Evolutionary conservation across 1,140 invertebrate genomes (phyloP), one percentile per base, ranked within the genome.

Genomic region (Drosophila burlai): DNA sequence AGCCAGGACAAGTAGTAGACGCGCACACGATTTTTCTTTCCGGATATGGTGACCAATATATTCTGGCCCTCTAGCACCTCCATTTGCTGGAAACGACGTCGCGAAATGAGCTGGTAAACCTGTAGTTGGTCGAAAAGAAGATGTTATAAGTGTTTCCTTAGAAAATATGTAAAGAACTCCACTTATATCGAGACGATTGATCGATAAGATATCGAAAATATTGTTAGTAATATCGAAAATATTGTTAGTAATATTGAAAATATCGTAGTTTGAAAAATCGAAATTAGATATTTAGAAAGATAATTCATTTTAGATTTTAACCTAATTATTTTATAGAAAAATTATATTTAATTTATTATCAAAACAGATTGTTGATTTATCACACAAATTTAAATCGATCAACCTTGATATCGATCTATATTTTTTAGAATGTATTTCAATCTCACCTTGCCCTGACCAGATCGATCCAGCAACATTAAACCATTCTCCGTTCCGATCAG

Each of bases 1-100:
- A 99, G 95, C 99, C 99, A 99, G 72, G 98, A 99, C 46, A 99
- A 95, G 93, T 99, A 99, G 93, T 99, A 99, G 2, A 99, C 99
- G 34, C 99, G 95, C 54, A 99, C 98, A 80, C 99, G 96, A 94
- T 99, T 99, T 93, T 99, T 99, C 94, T 99, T 99, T 38, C 99
- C 99, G 49, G 98, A 99, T 82, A 99, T 99, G 40, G 99, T 99
- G 26, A 99, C 98, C 69, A 99, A 95, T 92, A 99, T 99, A 94
- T 99, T 99, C 94, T 99, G 99, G 63, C 98, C 98, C 94, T 99
- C 99, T 69, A 99, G 94, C 45, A 99, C 99, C 94, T 99, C 99
- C 99, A 99, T 99, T 94, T 99, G 99, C 92, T 99, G 98, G 94
- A 99, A 99, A 76, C 98, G 95, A 91, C 99, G 95, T 91, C 99